These are phyloP conservation scores for Chrysocyon brachyurus DNA, from an alignment of 2,797 vertebrate genomes.

Conservation along the genomic window DNA sequence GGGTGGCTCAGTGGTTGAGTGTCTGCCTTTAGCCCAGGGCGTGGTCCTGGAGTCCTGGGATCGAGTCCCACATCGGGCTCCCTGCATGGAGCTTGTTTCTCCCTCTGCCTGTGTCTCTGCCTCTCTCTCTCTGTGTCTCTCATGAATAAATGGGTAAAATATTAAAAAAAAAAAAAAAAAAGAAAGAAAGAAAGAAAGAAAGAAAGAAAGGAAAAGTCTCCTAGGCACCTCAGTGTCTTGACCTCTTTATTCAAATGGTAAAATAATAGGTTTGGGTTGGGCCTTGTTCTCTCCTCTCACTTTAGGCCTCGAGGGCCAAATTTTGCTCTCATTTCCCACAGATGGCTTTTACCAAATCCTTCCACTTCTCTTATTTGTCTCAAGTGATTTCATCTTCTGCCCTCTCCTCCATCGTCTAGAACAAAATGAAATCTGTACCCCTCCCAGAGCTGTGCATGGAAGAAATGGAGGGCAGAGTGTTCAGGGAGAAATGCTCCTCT, in stretches of 20 bases:
- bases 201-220: background rate
- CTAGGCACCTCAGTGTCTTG: background rate
- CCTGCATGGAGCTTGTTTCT: no score
- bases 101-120: no score
- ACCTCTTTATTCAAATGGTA: background rate
- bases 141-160: no score
- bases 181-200: no score
- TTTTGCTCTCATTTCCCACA: background rate
- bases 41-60: no score
- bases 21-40: no score
- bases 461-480: background rate
- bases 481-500: background rate
- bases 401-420: background rate
- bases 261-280: background rate
- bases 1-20: no score
- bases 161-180: no score
- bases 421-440: background rate
- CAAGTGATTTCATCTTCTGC: background rate
- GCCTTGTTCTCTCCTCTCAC: background rate
- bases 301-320: background rate
- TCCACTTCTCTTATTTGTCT: constrained; percentile 31
- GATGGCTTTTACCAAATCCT: background rate
- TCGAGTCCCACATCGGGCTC: no score
- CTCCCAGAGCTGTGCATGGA: background rate
- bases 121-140: no score